Percentiles rank a stretch among this genome's conserved stretches.
These are phyloP conservation scores for Nothocercus julius DNA, from an alignment of 2,113 vertebrate genomes.

Conservation along the genomic window DNA sequence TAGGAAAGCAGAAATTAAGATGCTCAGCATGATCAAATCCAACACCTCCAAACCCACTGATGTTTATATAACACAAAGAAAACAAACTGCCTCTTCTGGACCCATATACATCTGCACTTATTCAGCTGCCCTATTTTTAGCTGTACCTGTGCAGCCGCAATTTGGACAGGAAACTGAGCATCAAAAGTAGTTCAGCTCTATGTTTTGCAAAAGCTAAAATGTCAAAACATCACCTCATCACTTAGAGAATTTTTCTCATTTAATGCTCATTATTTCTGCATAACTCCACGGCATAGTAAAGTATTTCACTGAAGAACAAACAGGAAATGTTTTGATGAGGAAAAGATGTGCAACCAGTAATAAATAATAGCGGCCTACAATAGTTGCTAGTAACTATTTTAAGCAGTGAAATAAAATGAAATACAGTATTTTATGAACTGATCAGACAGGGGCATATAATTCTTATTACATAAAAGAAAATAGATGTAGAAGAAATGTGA, in stretches of 20 bases:
- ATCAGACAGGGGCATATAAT: neutral
- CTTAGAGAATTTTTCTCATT: neutral
- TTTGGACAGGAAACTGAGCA: neutral
- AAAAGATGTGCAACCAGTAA: neutral
- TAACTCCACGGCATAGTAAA: neutral
- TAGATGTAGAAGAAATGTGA: neutral
- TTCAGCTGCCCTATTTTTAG: neutral
- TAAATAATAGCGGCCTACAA: neutral
- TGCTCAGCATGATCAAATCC: neutral
- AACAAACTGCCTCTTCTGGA: neutral
- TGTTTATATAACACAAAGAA: neutral
- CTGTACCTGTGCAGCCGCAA: neutral
- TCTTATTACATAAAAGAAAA: neutral
- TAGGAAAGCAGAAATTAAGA: neutral
- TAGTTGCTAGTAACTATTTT: neutral
- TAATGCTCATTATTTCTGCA: neutral
- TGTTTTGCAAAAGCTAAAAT: conserved; percentile 1
- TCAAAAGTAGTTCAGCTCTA: neutral
- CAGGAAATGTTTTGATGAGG: neutral
- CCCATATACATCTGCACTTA: neutral
- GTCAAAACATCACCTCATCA: neutral
- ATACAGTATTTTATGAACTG: neutral
- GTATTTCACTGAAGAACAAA: neutral
- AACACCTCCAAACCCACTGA: neutral
- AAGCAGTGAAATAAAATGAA: neutral